Conservation (phyloP, 2,797 vertebrate genomes). For the Otus scops region DNA sequence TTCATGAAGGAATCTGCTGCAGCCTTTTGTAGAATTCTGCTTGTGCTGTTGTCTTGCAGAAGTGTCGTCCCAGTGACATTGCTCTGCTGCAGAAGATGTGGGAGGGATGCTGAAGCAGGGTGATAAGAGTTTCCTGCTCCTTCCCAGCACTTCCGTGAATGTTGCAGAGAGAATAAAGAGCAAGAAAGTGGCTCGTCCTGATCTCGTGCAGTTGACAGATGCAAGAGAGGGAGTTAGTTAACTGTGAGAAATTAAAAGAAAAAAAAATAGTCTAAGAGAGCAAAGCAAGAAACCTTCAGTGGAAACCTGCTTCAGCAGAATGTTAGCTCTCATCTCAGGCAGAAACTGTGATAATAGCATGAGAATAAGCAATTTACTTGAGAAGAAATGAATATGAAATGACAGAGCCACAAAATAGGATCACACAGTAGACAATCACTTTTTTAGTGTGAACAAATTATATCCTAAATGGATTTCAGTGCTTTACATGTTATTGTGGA, state of each 20-base stretch:
- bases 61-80: accelerated
- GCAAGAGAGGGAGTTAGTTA: neutral
- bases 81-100: accelerated
- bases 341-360: neutral
- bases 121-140: neutral
- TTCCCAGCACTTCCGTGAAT: neutral
- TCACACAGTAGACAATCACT: neutral
- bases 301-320: neutral
- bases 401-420: neutral
- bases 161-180: neutral
- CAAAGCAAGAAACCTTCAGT: neutral
- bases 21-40: neutral
- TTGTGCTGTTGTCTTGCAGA: neutral
- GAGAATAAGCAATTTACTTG: neutral
- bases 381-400: neutral
- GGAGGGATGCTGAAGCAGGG: neutral
- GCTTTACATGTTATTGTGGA: neutral
- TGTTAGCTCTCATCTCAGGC: neutral
- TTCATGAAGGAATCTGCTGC: neutral
- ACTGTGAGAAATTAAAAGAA: neutral
- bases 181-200: neutral
- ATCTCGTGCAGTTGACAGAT: neutral
- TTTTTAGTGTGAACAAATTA: neutral
- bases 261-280: neutral
- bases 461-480: neutral